Percentiles rank a stretch among this genome's conserved stretches.
These are phyloP conservation scores for Ctena decussata DNA, from an alignment of 2,888 invertebrate species.

Conservation along the genomic window DNA sequence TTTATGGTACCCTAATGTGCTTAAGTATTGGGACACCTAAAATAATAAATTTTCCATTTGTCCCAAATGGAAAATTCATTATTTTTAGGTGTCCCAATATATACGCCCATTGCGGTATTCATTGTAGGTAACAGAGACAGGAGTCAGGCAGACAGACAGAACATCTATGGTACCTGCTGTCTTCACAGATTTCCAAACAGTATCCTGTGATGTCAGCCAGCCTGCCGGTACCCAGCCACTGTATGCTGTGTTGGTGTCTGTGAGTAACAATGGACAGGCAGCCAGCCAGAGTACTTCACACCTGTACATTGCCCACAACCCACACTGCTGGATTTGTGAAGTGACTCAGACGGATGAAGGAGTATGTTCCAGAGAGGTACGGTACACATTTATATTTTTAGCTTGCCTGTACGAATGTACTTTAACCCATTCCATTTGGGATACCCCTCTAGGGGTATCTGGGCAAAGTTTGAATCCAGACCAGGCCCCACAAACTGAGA, in stretches of 20 bases:
- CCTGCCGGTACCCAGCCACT: constrained; percentile 55
- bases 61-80: no score
- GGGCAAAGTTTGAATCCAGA: no score
- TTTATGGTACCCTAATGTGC: no score
- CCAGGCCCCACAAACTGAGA: no score
- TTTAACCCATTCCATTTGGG: no score
- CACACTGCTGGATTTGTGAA: constrained; percentile 71
- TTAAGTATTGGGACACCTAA: no score
- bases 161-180: constrained; percentile 60
- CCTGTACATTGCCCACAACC: constrained; percentile 68
- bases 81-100: no score
- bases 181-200: constrained; percentile 69
- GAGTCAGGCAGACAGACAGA: constrained; percentile 24
- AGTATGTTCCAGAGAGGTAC: constrained; percentile 57
- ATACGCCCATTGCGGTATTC: no score
- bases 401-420: no score
- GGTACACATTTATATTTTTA: background rate
- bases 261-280: constrained; percentile 70
- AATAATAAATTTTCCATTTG: no score
- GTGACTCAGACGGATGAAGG: constrained; percentile 41
- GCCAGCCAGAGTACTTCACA: constrained; percentile 58
- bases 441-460: no score
- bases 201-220: constrained; percentile 70
- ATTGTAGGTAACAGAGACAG: constrained; percentile 38
- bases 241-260: constrained; percentile 56